phyloP scores from a whole-genome alignment of 1,140 invertebrate genomes.

The Globodera ellingtonae region DNA sequence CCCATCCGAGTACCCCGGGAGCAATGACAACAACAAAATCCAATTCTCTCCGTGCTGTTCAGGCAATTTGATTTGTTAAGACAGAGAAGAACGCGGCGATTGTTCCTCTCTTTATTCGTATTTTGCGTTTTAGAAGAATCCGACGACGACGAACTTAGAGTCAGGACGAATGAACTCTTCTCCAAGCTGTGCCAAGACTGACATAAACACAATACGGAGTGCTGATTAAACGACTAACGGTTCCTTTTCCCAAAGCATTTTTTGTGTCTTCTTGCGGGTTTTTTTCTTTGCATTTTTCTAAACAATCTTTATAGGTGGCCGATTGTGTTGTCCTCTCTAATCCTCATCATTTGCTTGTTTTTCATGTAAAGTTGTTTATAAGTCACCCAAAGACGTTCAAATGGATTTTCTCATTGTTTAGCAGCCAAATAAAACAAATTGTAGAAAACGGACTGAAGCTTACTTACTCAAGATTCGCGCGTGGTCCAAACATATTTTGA shows the following conservation, averaged over 20 bases:
- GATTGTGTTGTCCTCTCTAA: too few relatives aligned
- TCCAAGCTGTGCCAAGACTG: neutral
- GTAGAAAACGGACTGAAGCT: too few relatives aligned
- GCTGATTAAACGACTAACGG: neutral
- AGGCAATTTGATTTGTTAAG: neutral
- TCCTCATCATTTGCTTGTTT: too few relatives aligned
- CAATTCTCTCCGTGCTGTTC: slow-evolving; percentile 7
- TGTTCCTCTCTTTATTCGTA: neutral
- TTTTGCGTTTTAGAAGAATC: neutral
- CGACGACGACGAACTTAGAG: slow-evolving; percentile 6
- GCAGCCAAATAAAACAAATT: too few relatives aligned
- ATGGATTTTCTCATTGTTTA: too few relatives aligned
- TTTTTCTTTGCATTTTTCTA: neutral
- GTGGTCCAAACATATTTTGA: neutral
- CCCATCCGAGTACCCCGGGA: neutral
- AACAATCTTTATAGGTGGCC: too few relatives aligned
- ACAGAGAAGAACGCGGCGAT: too few relatives aligned
- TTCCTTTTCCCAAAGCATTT: neutral
- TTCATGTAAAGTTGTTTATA: too few relatives aligned
- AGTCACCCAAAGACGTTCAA: too few relatives aligned
- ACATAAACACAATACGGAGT: neutral
- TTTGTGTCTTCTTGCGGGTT: neutral
- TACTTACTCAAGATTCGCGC: neutral
- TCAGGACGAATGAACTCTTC: slow-evolving; percentile 7
- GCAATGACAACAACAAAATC: neutral